Base-by-base conservation (phyloP, 2,888 invertebrate species). In the Lithophane ornitopus region DNA sequence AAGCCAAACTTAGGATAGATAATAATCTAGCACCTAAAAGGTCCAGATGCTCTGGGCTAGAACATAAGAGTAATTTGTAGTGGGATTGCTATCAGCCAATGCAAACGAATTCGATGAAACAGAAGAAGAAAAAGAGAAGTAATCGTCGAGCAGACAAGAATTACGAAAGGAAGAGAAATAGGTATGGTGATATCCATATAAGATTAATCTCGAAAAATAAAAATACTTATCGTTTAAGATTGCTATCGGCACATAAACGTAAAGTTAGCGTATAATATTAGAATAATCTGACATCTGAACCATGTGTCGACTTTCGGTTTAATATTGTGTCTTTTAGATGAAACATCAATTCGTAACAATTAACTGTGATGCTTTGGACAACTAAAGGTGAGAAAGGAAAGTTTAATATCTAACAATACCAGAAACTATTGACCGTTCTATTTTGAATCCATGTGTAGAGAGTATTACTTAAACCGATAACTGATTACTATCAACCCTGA, bases 281-380 rank as follows among this genome's bases (percentile, higher is more conserved):
- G 16, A 59, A 77, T 52, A 34, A 78, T 78, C 52, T 68, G 44
- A 7, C 49, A 52, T 76, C 59, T 52, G 34, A 52, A 34, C 52
- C 22, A 78, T 34, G 52, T 76, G 49, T 68, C 58, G 44, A 69
- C 34, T 52, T 75, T 76, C 52, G 49, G 68, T 28, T n/a, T 49
- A n/a, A 22, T 26, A 28, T 12, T 19, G 16, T n/a, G 44, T 54
- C 4, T 76, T 67, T 67, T 59, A 69, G 26, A 49, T 41, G 58
- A 69, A 65, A 34, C 22, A 70, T 70, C 26, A 52, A 44, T 61
- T 54, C 28, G 28, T 34, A n/a, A 49, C 3, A 49, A 62, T 46
- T 28, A 49, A 69, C n/a, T 39, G n/a, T 46, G 34, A 6, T 34
- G 28, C 12, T n/a, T 78, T 46, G n/a, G 14, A 28, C 8, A 41